Conservation (phyloP, 2,113 vertebrate genomes). For the Nycticryphes semicollaris region DNA sequence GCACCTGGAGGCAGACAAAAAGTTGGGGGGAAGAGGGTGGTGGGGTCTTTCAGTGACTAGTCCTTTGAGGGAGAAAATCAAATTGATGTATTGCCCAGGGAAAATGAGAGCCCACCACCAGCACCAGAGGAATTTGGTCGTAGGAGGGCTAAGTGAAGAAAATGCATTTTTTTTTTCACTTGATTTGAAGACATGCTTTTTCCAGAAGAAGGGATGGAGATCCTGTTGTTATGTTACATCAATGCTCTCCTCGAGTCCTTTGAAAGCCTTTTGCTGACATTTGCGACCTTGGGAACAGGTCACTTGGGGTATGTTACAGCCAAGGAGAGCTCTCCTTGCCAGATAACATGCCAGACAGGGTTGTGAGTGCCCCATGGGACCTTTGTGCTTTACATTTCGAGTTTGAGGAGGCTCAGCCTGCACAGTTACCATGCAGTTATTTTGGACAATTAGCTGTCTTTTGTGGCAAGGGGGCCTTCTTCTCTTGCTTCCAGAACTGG, state of each 20-base stretch:
- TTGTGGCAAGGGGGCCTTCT: neutral
- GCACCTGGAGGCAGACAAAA: neutral
- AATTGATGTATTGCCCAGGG: neutral
- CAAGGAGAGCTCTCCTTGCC: neutral
- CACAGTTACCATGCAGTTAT: neutral
- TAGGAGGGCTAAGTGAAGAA: neutral
- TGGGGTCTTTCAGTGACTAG: neutral
- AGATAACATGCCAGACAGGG: accelerated
- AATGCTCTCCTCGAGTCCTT: accelerated
- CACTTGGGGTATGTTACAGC: neutral
- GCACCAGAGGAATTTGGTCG: neutral
- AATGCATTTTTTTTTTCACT: neutral
- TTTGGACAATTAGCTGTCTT: neutral
- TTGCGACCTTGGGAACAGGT: neutral
- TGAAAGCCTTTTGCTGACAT: neutral
- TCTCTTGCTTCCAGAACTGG: neutral
- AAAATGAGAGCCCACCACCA: neutral
- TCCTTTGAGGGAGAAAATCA: conserved; percentile 30
- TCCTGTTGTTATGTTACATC: neutral
- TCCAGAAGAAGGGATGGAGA: neutral
- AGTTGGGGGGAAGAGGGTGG: neutral
- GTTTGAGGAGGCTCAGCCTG: neutral
- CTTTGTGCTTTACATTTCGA: neutral
- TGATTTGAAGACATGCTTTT: neutral
- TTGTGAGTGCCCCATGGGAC: neutral